Base-by-base conservation (phyloP, 2,888 invertebrate genomes). In the Toxonevra muliebris region DNA sequence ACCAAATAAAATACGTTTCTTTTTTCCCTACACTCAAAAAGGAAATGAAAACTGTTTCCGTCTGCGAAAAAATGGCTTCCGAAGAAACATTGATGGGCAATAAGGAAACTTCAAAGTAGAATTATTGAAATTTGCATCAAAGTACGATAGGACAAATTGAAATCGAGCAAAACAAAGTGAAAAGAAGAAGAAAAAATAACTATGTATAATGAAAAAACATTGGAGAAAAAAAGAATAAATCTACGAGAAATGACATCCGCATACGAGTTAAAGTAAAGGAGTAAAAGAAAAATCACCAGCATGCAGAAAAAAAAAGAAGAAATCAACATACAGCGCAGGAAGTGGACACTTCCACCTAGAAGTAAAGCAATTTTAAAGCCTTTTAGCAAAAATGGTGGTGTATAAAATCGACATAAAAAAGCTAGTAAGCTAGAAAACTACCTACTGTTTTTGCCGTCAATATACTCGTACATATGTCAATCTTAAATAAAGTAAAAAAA, bases 1-100 rank as follows among this genome's bases (percentile, higher is more conserved):
- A 30, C 30, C 30, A 30, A 30, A 30, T 30, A 30, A 30, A 30
- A 30, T 4, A 30, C 30, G 30, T 7, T 30, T 30, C 2, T 30
- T 30, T 30, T 30, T 30, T 30, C 30, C 30, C 68, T 73, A 72
- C 74, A 70, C 70, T 72, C 71, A 72, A 74, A 69, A 71, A 80
- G 80, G 80, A 81, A 81, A 81, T 82, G 81, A 79, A 81, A 76
- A 78, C 78, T 77, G 77, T 78, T 81, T 81, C 80, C 80, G 79
- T 74, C 71, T 71, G 73, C 70, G 71, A 73, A 71, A 70, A 72
- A 69, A 69, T 71, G 66, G 68, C 73, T 71, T 69, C 73, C 68
- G 70, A 68, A 73, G 69, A 68, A 72, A 70, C 68, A 69, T 70
- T 62, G 66, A 65, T 67, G 69, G 70, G 72, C 69, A 66, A 74